Base-by-base conservation (phyloP, 1,140 invertebrate genomes). In the Drosophila subpulchrella region DNA sequence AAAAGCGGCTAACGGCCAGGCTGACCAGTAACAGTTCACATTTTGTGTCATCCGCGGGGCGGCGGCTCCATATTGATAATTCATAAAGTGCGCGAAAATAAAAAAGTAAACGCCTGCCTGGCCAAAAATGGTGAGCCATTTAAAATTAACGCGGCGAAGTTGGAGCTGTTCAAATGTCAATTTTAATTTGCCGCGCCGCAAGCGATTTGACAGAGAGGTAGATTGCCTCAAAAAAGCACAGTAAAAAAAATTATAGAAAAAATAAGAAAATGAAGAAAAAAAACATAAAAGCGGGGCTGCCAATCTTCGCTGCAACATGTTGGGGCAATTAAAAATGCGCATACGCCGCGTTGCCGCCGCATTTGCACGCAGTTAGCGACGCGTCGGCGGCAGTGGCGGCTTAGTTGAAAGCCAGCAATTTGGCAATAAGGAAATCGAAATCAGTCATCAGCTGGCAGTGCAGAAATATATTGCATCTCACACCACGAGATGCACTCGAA, bases 311-410 rank as follows among this genome's bases (percentile, higher is more conserved):
- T 75, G 83, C 83, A 83, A 80, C 80, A 80, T 81, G 85, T 70
- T 81, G 82, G 67, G 65, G 84, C 84, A 89, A 89, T 89, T 89
- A 89, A 89, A 90, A 89, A 89, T 89, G 84, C 84, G 85, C 84
- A 89, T 89, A 89, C 84, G 84, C 74, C 80, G 77, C 68, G 77
- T 89, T 79, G 82, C 74, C 68, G 66, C 66, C 36, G 42, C 70
- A 68, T 66, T 68, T 72, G 68, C 68, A 72, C 68, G 68, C 68
- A 72, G 68, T 72, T 72, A 71, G 68, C 53, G 68, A 70, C 67
- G 51, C 62, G 55, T 73, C 55, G 67, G 51, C 56, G 55, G 27
- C 71, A 65, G 20, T 56, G 76, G 38, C 83, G 83, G 80, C 73
- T 55, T 48, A 80, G 46, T 72, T 84, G 51, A 88, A 89, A 88